These are phyloP conservation scores for Papilio xuthus DNA, from an alignment of 1,140 invertebrate genomes.

Conservation along the genomic window DNA sequence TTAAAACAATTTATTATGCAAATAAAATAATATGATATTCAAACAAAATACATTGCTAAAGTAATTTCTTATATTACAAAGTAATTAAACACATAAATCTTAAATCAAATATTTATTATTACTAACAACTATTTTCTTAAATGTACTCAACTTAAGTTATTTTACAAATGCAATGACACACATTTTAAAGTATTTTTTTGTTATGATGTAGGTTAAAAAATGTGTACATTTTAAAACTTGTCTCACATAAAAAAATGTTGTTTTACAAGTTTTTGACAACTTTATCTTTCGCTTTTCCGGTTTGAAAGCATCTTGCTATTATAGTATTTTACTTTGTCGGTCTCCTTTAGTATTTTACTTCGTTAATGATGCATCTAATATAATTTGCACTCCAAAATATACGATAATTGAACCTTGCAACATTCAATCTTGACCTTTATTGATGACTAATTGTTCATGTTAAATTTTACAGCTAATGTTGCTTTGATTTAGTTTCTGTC, in stretches of 20 bases:
- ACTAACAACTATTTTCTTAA: too few species aligned
- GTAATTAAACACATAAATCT: too few species aligned
- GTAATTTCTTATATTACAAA: too few species aligned
- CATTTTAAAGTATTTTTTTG: not conserved
- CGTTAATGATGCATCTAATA: not conserved
- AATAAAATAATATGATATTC: too few species aligned
- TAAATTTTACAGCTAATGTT: not conserved
- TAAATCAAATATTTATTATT: too few species aligned
- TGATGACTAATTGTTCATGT: not conserved
- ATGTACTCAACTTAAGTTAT: too few species aligned
- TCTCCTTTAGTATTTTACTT: not conserved
- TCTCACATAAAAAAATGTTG: not conserved
- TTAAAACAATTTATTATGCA: too few species aligned
- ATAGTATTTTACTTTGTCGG: not conserved
- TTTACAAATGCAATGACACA: too few species aligned
- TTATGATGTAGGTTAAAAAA: not conserved
- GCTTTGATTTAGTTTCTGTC: not conserved
- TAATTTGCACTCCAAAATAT: not conserved
- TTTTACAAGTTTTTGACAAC: not conserved
- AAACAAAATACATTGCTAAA: too few species aligned
- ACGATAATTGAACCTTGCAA: not conserved
- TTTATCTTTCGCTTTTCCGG: conserved; percentile 3
- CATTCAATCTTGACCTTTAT: not conserved
- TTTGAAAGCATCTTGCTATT: not conserved
- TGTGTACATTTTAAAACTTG: not conserved